phyloP scores from a whole-genome alignment of 2,888 invertebrate genomes.

The Melikaiella ostensackeni region DNA sequence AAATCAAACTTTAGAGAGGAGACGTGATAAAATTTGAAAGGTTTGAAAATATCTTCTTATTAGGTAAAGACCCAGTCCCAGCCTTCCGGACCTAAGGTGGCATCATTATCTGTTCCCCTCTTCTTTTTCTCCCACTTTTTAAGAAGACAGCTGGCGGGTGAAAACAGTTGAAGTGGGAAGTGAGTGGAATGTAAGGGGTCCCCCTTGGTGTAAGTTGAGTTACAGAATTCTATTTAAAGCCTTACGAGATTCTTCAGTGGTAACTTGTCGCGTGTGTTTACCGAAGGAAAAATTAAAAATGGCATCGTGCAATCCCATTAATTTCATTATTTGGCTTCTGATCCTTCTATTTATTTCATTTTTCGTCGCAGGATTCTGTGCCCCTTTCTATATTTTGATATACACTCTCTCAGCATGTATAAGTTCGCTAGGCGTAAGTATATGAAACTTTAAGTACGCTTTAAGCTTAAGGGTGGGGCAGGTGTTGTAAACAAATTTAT shows the following conservation, averaged over 20 bases:
- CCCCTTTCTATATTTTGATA: constrained; percentile 24
- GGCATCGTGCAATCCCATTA: constrained; percentile 32
- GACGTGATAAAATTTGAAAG: not conserved
- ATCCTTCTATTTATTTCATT: constrained; percentile 30
- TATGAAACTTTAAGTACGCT: constrained; percentile 1
- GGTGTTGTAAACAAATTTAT: constrained; percentile 26
- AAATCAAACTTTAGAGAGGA: not conserved
- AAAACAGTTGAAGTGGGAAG: constrained; percentile 30
- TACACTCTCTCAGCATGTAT: constrained; percentile 22
- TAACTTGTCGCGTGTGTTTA: not conserved
- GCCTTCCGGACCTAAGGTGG: not conserved
- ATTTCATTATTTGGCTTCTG: constrained; percentile 25
- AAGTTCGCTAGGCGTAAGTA: constrained; percentile 25
- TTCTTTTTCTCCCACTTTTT: constrained; percentile 29
- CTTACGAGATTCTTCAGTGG: not conserved
- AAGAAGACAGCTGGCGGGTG: constrained; percentile 26
- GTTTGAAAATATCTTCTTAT: not conserved
- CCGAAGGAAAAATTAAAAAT: not conserved
- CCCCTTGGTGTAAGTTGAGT: constrained; percentile 9
- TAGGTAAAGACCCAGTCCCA: not conserved
- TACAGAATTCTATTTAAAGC: constrained; percentile 28
- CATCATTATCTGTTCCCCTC: constrained; percentile 10
- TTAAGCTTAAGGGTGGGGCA: constrained; percentile 20
- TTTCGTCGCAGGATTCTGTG: constrained; percentile 16
- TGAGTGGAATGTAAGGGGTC: constrained; percentile 15